These are phyloP conservation scores for Aurelia sp. DNA, from an alignment of 30 jellyfish, hydroid and myxozoan genomes.

Conservation along the genomic window DNA sequence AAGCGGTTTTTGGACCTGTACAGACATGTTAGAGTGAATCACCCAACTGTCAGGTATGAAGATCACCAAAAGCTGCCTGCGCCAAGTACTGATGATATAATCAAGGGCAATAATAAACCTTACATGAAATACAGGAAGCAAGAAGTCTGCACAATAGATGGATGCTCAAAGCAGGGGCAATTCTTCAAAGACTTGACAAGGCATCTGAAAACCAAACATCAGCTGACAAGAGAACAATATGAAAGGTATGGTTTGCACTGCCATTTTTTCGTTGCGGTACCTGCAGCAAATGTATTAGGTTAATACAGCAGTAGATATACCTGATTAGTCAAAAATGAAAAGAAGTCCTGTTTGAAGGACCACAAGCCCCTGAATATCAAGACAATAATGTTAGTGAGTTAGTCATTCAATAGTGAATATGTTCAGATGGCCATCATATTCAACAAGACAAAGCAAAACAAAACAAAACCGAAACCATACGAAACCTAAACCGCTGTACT, in stretches of 20 bases:
- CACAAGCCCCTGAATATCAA: too few relatives aligned
- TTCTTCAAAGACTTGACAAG: neutral
- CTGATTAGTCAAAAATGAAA: too few relatives aligned
- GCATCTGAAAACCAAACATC: neutral
- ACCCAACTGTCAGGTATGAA: neutral
- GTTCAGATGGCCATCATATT: too few relatives aligned
- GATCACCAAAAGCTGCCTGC: neutral
- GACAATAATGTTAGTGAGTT: too few relatives aligned
- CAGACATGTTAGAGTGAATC: neutral
- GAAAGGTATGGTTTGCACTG: neutral
- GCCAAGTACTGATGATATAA: neutral
- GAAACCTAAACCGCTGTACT: too few relatives aligned
- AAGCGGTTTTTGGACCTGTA: neutral
- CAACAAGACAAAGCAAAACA: too few relatives aligned
- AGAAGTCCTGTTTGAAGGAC: too few relatives aligned
- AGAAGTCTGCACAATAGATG: neutral
- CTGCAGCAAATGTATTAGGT: too few relatives aligned
- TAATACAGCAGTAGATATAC: too few relatives aligned
- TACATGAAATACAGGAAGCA: conserved; percentile 1
- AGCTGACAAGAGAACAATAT: neutral
- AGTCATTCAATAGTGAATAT: too few relatives aligned
- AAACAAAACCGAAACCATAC: too few relatives aligned
- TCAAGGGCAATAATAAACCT: neutral
- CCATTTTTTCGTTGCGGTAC: too few relatives aligned
- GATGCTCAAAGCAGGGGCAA: neutral